Evolutionary conservation across 2,113 vertebrate genomes (phyloP).

Genomic region (Microtus montanus): DNA sequence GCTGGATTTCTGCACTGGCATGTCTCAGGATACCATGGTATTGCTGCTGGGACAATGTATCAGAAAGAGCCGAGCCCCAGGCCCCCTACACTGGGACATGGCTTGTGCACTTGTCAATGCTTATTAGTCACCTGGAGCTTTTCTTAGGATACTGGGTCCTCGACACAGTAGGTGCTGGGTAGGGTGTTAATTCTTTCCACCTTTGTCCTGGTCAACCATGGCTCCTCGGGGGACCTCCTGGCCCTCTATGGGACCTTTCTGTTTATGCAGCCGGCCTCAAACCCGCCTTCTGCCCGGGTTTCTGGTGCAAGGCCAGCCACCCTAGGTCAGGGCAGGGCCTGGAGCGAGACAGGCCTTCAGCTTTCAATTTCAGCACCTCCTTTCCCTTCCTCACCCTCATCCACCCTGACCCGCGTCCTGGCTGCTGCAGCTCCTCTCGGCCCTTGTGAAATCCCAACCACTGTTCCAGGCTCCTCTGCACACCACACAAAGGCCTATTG

Average conservation of each 20-base stretch:
- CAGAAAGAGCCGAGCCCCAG: background rate
- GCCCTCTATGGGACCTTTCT: constrained; percentile 62
- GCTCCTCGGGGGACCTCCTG: constrained; percentile 34
- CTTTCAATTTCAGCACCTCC: constrained; percentile 83
- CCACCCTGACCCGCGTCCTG: constrained; percentile 82
- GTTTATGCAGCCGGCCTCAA: constrained; percentile 82
- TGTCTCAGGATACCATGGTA: rapidly evolving
- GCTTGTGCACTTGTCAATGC: rapidly evolving
- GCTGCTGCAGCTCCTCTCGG: constrained; percentile 76
- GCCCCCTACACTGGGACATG: background rate
- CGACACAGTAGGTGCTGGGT: rapidly evolving
- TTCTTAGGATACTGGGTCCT: rapidly evolving
- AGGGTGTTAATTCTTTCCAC: background rate
- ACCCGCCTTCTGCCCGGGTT: constrained; percentile 76
- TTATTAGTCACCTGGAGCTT: background rate
- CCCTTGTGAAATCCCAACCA: constrained; percentile 86
- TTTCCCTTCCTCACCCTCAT: constrained; percentile 78
- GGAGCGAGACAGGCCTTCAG: constrained; percentile 79
- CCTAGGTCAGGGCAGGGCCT: constrained; percentile 86
- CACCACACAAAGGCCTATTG: constrained; percentile 87
- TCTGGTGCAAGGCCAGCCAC: constrained; percentile 83
- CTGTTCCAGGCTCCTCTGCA: constrained; percentile 84
- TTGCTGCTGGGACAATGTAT: background rate
- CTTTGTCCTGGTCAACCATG: background rate
- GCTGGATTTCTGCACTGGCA: background rate